phyloP scores from a whole-genome alignment of 2,888 invertebrate species.

The Mythimna loreyi region DNA sequence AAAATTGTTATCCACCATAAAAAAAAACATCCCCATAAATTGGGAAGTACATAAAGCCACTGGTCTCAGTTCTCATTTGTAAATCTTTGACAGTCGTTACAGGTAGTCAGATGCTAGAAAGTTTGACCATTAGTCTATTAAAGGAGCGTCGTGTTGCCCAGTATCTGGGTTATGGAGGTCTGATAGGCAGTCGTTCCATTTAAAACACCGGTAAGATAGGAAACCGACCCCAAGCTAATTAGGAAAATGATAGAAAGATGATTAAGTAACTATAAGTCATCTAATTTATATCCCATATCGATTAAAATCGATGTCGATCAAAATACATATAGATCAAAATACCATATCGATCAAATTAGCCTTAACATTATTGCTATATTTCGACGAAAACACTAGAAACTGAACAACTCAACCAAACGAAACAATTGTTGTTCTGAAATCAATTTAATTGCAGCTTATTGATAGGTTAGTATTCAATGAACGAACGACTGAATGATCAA shows the following conservation, averaged over 20 bases:
- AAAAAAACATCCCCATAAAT: too few species aligned
- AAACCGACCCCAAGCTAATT: too few species aligned
- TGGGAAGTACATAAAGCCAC: too few species aligned
- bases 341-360: constrained; percentile 9
- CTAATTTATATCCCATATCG: constrained; percentile 13
- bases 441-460: constrained; percentile 15
- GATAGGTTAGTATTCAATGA: constrained; percentile 32
- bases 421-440: constrained; percentile 16
- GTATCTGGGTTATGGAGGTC: too few species aligned
- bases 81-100: too few species aligned
- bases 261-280: constrained; percentile 1
- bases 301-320: not conserved
- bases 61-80: too few species aligned
- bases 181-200: too few species aligned
- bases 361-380: constrained; percentile 7
- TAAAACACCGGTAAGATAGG: too few species aligned
- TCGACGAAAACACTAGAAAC: constrained; percentile 1
- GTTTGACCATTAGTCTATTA: too few species aligned
- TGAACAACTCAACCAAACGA: not conserved
- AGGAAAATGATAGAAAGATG: not conserved
- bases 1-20: too few species aligned
- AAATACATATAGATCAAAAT: constrained; percentile 15
- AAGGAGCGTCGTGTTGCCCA: too few species aligned
- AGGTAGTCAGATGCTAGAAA: too few species aligned
- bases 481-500: constrained; percentile 27